These are phyloP conservation scores for Mycetomoellerius zeteki DNA, from an alignment of 1,140 invertebrate species.

Conservation along the genomic window DNA sequence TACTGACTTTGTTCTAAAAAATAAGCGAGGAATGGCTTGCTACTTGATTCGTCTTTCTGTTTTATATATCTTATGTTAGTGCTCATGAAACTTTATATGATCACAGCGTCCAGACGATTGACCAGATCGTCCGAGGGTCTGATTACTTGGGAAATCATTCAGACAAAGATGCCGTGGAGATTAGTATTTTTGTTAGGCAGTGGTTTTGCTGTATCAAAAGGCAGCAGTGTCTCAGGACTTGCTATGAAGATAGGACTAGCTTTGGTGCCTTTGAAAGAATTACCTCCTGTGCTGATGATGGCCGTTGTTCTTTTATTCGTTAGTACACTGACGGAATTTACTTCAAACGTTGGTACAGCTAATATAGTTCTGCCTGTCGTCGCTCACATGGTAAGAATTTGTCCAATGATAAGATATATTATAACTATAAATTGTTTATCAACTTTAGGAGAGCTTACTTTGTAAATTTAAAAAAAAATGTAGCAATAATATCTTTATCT, in stretches of 20 bases:
- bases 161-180: slow-evolving; percentile 91
- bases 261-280: slow-evolving; percentile 87
- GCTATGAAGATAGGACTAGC: slow-evolving; percentile 90
- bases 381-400: slow-evolving; percentile 90
- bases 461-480: neutral
- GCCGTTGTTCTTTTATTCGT: slow-evolving; percentile 88
- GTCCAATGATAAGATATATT: neutral
- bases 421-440: neutral
- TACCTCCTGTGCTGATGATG: slow-evolving; percentile 88
- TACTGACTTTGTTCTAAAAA: neutral
- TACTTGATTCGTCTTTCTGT: neutral
- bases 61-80: neutral
- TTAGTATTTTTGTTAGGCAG: slow-evolving; percentile 91
- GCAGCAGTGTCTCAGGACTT: slow-evolving; percentile 91
- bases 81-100: neutral
- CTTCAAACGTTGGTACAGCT: slow-evolving; percentile 94
- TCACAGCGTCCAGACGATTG: slow-evolving; percentile 82
- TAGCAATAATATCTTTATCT: neutral
- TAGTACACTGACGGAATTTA: slow-evolving; percentile 92
- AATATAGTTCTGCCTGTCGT: slow-evolving; percentile 94
- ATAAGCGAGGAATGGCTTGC: neutral
- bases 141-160: slow-evolving; percentile 91
- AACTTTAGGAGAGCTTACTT: neutral
- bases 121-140: slow-evolving; percentile 88
- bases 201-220: slow-evolving; percentile 94